Evolutionary conservation across 2,797 vertebrate genomes (phyloP).

Genomic region (Saxicola maurus): DNA sequence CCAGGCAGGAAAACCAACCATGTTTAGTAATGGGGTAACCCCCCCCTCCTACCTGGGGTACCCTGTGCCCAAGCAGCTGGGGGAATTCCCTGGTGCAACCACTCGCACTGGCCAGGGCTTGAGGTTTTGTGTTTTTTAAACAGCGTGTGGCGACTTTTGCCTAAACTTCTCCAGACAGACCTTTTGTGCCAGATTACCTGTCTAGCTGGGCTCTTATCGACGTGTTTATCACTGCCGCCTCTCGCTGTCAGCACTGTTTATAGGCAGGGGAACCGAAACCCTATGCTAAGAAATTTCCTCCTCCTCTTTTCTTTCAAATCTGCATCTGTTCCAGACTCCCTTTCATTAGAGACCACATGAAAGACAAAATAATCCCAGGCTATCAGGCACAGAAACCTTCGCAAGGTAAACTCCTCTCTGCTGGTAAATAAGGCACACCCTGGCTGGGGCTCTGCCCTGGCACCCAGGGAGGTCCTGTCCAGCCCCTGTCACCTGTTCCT

Average conservation of each 20-base stretch:
- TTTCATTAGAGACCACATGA: conserved; percentile 66
- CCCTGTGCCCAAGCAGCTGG: fast-evolving
- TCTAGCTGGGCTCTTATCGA: conserved; percentile 46
- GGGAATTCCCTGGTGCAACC: not conserved
- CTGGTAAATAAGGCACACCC: conserved; percentile 43
- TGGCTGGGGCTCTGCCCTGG: not conserved
- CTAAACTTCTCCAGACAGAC: conserved; percentile 25
- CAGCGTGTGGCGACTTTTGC: conserved; percentile 6
- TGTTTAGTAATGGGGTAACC: not conserved
- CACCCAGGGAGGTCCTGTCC: not conserved
- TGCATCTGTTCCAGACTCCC: conserved; percentile 53
- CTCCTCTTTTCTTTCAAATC: conserved; percentile 63
- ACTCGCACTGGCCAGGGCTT: not conserved
- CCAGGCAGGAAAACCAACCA: not conserved
- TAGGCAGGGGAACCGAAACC: conserved; percentile 57
- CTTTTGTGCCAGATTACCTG: conserved; percentile 51
- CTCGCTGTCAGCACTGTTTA: conserved; percentile 60
- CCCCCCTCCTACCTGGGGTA: not conserved
- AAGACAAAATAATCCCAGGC: conserved; percentile 56
- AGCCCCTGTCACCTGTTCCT: not conserved
- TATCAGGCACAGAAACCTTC: conserved; percentile 33
- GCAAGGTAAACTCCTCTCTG: not conserved
- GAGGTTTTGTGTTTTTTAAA: conserved; percentile 30
- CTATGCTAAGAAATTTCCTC: conserved; percentile 50
- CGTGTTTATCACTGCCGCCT: conserved; percentile 23